These are phyloP conservation scores for Hetaerina americana DNA, from an alignment of 1,140 invertebrate genomes.

Conservation along the genomic window DNA sequence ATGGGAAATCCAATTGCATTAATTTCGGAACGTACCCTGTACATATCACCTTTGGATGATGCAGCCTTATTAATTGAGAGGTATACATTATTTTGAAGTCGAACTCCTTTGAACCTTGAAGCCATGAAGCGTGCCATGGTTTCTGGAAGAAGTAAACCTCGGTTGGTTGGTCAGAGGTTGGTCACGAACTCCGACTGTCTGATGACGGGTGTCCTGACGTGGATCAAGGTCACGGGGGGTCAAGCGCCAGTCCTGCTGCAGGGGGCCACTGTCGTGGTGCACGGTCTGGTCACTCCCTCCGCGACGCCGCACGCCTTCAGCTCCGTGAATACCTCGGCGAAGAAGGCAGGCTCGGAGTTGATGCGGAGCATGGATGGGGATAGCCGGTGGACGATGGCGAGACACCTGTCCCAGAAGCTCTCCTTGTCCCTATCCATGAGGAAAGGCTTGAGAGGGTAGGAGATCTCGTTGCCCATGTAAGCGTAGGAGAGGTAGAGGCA, in stretches of 20 bases:
- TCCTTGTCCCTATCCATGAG: slow-evolving; percentile 90
- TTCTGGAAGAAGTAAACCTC: no score
- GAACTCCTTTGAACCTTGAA: no score
- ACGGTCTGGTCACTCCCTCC: not conserved
- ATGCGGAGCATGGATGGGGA: slow-evolving; percentile 93
- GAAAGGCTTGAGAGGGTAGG: slow-evolving; percentile 97
- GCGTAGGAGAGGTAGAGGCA: slow-evolving; percentile 97
- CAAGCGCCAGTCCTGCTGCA: not conserved
- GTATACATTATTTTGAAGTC: no score
- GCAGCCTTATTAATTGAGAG: no score
- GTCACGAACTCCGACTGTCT: not conserved
- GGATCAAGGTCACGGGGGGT: not conserved
- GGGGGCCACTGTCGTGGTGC: not conserved
- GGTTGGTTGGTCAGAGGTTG: not conserved
- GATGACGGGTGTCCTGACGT: not conserved
- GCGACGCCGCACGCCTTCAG: slow-evolving; percentile 65
- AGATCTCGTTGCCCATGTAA: slow-evolving; percentile 98
- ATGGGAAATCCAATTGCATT: no score
- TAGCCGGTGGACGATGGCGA: slow-evolving; percentile 81
- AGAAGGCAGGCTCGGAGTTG: slow-evolving; percentile 95
- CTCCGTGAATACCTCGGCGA: slow-evolving; percentile 97
- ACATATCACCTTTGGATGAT: not conserved
- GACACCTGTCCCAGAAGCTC: slow-evolving; percentile 94
- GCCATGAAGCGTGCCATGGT: no score
- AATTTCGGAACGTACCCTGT: no score